These are phyloP conservation scores for Platerodrilus igneus DNA, from an alignment of 2,888 invertebrate genomes.

Conservation along the genomic window DNA sequence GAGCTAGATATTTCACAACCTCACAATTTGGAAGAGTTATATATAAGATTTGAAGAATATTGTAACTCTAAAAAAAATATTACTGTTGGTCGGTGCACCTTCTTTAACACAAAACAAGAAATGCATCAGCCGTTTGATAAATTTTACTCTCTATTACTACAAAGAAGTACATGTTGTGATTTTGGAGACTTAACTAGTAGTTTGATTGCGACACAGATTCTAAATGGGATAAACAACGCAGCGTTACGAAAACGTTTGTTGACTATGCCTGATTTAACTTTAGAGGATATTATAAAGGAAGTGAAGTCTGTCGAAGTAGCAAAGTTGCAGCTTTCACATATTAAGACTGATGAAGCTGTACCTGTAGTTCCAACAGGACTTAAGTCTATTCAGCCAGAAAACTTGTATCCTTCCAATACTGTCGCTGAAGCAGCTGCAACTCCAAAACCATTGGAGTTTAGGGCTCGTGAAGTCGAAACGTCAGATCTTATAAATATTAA, in stretches of 20 bases:
- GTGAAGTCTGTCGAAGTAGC: slow-evolving; percentile 4
- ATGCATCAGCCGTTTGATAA: slow-evolving; percentile 23
- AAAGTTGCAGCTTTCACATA: slow-evolving; percentile 5
- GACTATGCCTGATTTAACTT: slow-evolving; percentile 6
- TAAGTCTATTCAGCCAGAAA: too few species aligned
- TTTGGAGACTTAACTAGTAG: slow-evolving; percentile 20
- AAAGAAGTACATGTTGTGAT: slow-evolving; percentile 13
- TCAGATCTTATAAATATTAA: too few species aligned
- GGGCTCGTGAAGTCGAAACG: too few species aligned
- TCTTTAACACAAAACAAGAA: slow-evolving; percentile 24
- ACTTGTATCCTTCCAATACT: too few species aligned
- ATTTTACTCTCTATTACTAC: slow-evolving; percentile 21
- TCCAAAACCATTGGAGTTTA: too few species aligned
- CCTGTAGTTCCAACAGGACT: too few species aligned
- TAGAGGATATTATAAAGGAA: slow-evolving; percentile 9
- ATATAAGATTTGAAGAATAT: slow-evolving; percentile 8
- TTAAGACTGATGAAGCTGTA: too few species aligned
- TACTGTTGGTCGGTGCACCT: slow-evolving; percentile 17
- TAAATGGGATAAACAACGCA: slow-evolving; percentile 8
- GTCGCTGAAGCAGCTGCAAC: too few species aligned
- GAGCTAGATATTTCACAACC: slow-evolving; percentile 3
- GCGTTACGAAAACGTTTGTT: slow-evolving; percentile 6
- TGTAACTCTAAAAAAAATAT: slow-evolving; percentile 11
- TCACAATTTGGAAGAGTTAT: not conserved
- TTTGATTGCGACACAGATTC: slow-evolving; percentile 14